Conservation (phyloP, 2,797 vertebrate species). For the Loris lydekkerianus region DNA sequence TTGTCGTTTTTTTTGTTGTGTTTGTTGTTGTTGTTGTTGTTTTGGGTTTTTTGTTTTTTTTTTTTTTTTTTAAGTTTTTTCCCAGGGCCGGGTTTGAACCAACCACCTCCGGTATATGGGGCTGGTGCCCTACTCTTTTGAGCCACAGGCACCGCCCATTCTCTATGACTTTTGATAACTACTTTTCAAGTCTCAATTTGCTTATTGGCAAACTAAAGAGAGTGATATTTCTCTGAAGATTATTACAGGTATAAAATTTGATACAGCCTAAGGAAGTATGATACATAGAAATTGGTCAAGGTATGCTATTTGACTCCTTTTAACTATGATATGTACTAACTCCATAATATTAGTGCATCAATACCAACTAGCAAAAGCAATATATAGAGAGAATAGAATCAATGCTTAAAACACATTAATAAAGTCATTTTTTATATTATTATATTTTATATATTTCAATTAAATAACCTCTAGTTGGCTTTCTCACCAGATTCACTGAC, state of each 20-base stretch:
- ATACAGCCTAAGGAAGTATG: not conserved
- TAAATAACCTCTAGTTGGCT: not conserved
- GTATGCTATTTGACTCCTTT: not conserved
- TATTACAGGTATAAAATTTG: not conserved
- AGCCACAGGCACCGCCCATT: too few relatives aligned
- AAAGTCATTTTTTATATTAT: not conserved
- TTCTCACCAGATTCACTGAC: constrained; percentile 5
- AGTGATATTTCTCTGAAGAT: not conserved
- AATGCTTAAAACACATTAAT: constrained; percentile 28
- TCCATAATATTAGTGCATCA: not conserved
- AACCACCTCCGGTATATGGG: too few relatives aligned
- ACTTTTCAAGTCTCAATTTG: not conserved
- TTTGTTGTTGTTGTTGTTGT: too few relatives aligned
- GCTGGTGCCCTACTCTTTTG: too few relatives aligned
- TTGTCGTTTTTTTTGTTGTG: too few relatives aligned
- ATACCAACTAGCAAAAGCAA: not conserved
- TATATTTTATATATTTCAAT: not conserved
- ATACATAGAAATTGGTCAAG: not conserved
- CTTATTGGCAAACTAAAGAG: not conserved
- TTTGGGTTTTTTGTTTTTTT: too few relatives aligned
- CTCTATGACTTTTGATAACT: not conserved
- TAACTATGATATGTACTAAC: not conserved
- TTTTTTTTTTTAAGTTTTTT: too few relatives aligned
- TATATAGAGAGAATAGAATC: not conserved
- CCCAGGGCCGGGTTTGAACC: too few relatives aligned